Percentiles rank a stretch among this genome's conserved stretches.
These are phyloP conservation scores for Ischnura elegans DNA, from an alignment of 2,888 invertebrate species.

Conservation along the genomic window DNA sequence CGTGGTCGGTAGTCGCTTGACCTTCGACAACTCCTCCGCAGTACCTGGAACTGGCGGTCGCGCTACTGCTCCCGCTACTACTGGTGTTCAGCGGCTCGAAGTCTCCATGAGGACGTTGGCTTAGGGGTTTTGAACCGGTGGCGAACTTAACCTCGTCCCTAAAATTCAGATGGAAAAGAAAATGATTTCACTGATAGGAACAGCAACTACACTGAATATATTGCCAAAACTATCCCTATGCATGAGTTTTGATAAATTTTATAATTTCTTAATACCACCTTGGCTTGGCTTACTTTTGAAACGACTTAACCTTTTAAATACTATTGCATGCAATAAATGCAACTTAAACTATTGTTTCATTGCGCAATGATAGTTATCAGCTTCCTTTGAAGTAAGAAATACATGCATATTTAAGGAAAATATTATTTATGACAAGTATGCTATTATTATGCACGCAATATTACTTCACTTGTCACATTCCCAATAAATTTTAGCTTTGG, in stretches of 20 bases:
- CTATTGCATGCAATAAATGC: slow-evolving; percentile 26
- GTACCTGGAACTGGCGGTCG: slow-evolving; percentile 36
- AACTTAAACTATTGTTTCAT: background rate
- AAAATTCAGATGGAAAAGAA: background rate
- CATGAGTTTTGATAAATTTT: background rate
- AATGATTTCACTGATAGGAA: no score
- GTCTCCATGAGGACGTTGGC: slow-evolving; percentile 21
- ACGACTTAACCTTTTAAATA: no score
- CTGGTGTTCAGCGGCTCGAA: slow-evolving; percentile 53
- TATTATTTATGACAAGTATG: no score
- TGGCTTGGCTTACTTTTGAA: no score
- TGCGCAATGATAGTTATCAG: background rate
- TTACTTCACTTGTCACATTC: no score
- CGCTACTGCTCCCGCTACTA: slow-evolving; percentile 54
- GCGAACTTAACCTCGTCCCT: slow-evolving; percentile 47
- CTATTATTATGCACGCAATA: no score
- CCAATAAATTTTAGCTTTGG: no score
- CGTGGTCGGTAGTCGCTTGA: slow-evolving; percentile 41
- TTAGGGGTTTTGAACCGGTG: background rate
- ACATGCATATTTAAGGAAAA: no score
- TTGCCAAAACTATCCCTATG: no score
- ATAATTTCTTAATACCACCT: background rate
- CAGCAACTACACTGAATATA: no score
- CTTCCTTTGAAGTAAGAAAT: background rate
- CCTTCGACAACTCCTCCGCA: slow-evolving; percentile 39